Percentiles rank a stretch among this genome's conserved stretches.
Evolutionary conservation across 1,140 invertebrate species (phyloP).

Genomic region (Sinonovacula constricta): DNA sequence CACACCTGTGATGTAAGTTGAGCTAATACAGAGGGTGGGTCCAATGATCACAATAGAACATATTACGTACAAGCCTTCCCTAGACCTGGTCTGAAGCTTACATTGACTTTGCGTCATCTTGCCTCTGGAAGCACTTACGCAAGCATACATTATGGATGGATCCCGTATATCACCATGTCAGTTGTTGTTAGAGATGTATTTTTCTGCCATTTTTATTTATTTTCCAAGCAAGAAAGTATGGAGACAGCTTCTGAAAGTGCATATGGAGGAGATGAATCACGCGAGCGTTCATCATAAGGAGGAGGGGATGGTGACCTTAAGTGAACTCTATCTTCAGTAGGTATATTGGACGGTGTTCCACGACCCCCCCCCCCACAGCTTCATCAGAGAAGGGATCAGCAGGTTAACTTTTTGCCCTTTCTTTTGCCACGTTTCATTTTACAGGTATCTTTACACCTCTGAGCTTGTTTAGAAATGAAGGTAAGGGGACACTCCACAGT

Average conservation of each 20-base stretch:
- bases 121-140: too few relatives aligned
- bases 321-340: constrained; percentile 15
- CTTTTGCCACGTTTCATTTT: constrained; percentile 12
- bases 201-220: background rate
- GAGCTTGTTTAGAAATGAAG: constrained; percentile 28
- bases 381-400: constrained; percentile 21
- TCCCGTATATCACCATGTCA: too few relatives aligned
- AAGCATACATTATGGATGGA: too few relatives aligned
- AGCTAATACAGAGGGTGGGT: too few relatives aligned
- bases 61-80: too few relatives aligned
- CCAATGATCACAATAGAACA: too few relatives aligned
- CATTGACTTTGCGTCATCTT: too few relatives aligned
- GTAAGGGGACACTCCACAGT: constrained; percentile 19
- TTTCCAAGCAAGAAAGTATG: constrained; percentile 1
- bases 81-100: too few relatives aligned
- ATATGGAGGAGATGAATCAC: constrained; percentile 16
- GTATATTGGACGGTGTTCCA: constrained; percentile 13
- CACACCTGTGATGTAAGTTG: too few relatives aligned
- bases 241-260: constrained; percentile 4
- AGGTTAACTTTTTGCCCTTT: constrained; percentile 29
- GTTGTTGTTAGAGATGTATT: too few relatives aligned
- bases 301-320: constrained; percentile 8
- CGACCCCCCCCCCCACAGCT: background rate
- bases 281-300: constrained; percentile 9
- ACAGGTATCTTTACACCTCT: constrained; percentile 25